Evolutionary conservation across 2,888 invertebrate species (phyloP).

Genomic region (Automeris io): DNA sequence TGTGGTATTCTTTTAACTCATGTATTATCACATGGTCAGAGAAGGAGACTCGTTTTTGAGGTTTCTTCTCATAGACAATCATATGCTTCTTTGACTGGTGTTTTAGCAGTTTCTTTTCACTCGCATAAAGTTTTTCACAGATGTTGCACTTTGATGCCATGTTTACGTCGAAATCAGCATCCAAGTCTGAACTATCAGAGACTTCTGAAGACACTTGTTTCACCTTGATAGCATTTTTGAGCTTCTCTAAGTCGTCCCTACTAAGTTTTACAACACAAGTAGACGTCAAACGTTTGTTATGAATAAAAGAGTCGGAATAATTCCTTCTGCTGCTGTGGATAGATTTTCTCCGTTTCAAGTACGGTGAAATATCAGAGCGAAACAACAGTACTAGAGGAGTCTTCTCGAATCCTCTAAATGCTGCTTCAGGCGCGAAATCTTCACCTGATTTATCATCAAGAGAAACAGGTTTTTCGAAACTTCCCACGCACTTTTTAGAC

Average conservation of each 20-base stretch:
- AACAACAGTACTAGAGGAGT: slow-evolving; percentile 35
- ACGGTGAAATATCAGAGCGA: slow-evolving; percentile 44
- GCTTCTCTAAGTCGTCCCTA: slow-evolving; percentile 34
- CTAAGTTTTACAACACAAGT: slow-evolving; percentile 38
- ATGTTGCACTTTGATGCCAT: slow-evolving; percentile 49
- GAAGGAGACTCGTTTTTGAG: slow-evolving; percentile 56
- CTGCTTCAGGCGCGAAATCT: slow-evolving; percentile 27
- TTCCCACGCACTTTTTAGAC: slow-evolving; percentile 14
- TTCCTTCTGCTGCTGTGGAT: slow-evolving; percentile 7
- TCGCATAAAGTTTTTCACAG: slow-evolving; percentile 48
- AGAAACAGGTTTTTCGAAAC: slow-evolving; percentile 13
- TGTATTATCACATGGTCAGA: slow-evolving; percentile 59
- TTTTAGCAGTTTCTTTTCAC: slow-evolving; percentile 43
- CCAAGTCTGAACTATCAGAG: slow-evolving; percentile 12
- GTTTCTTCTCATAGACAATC: slow-evolving; percentile 39
- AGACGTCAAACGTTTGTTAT: slow-evolving; percentile 19
- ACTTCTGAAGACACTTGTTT: slow-evolving; percentile 6
- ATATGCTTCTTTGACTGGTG: slow-evolving; percentile 56
- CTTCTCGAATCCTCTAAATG: slow-evolving; percentile 43
- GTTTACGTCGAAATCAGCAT: slow-evolving; percentile 13
- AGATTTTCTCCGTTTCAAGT: slow-evolving; percentile 18
- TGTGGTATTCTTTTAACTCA: slow-evolving; percentile 52
- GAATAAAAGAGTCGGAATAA: slow-evolving; percentile 6
- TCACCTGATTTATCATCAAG: slow-evolving; percentile 15
- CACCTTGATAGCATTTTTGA: slow-evolving; percentile 20